Percentiles rank a stretch among this genome's conserved stretches.
These are phyloP conservation scores for Cephus pulcher DNA, from an alignment of 2,888 invertebrate genomes.

Conservation along the genomic window DNA sequence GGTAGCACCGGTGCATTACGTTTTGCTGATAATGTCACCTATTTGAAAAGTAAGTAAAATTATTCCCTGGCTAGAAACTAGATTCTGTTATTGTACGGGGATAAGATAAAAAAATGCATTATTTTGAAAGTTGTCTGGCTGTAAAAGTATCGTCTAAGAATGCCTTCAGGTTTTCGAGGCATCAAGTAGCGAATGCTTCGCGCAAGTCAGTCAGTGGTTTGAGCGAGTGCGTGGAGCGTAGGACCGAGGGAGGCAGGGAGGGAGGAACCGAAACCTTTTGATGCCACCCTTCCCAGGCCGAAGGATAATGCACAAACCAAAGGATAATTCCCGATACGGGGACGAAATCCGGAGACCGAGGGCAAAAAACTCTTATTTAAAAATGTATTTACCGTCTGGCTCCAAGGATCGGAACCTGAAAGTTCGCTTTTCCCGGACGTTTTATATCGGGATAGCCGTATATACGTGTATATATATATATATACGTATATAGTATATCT, in stretches of 20 bases:
- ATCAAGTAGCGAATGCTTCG: slow-evolving; percentile 56
- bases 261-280: slow-evolving; percentile 49
- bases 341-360: slow-evolving; percentile 57
- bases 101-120: background rate
- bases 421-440: slow-evolving; percentile 25
- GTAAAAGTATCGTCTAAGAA: background rate
- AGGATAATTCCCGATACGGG: slow-evolving; percentile 66
- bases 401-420: slow-evolving; percentile 29
- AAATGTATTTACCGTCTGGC: slow-evolving; percentile 65
- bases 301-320: slow-evolving; percentile 65
- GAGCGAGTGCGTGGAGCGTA: slow-evolving; percentile 33
- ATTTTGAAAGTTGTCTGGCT: background rate
- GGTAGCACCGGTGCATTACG: background rate
- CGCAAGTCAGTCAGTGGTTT: slow-evolving; percentile 60
- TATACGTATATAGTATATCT: background rate
- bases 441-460: slow-evolving; percentile 27
- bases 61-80: background rate
- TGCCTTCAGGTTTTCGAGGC: slow-evolving; percentile 43
- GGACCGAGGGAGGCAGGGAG: slow-evolving; percentile 33
- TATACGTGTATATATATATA: slow-evolving; percentile 12
- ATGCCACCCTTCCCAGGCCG: slow-evolving; percentile 52
- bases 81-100: background rate
- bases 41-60: background rate
- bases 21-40: too few species aligned
- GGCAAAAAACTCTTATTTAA: slow-evolving; percentile 65